Conservation (phyloP, 2,797 vertebrate genomes). For the Tolypeutes matacus region DNA sequence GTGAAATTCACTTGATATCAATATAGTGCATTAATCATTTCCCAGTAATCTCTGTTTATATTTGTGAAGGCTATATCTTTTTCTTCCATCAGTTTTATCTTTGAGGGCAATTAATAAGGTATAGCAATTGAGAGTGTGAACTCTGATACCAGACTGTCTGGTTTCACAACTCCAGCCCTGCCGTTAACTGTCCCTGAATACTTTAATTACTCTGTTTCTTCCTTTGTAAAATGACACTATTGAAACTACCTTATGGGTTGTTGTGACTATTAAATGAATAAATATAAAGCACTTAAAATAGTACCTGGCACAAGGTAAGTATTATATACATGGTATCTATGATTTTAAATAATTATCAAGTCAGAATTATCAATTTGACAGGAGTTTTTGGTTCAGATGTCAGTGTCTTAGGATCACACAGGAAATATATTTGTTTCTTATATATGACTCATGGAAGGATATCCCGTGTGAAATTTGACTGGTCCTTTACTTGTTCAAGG, state of each 20-base stretch:
- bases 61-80: not conserved
- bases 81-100: not conserved
- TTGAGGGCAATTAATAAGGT: not conserved
- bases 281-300: constrained; percentile 51
- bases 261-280: constrained; percentile 34
- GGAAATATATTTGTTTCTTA: constrained; percentile 1
- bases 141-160: not conserved
- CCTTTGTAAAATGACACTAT: not conserved
- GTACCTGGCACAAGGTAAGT: not conserved
- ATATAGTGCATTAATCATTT: constrained; percentile 35
- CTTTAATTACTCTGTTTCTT: constrained; percentile 34
- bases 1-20: constrained; percentile 49
- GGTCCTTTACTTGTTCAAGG: constrained; percentile 30
- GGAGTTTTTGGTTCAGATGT: constrained; percentile 1
- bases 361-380: not conserved
- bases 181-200: constrained; percentile 20
- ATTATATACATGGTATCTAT: not conserved
- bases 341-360: constrained; percentile 43
- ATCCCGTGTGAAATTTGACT: constrained; percentile 19
- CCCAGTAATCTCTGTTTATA: not conserved
- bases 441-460: constrained; percentile 17
- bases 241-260: constrained; percentile 10
- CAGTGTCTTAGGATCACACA: constrained; percentile 8
- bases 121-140: not conserved
- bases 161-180: constrained; percentile 8